Base-by-base conservation (phyloP, 2,797 vertebrate genomes). In the Myotis findleyi region DNA sequence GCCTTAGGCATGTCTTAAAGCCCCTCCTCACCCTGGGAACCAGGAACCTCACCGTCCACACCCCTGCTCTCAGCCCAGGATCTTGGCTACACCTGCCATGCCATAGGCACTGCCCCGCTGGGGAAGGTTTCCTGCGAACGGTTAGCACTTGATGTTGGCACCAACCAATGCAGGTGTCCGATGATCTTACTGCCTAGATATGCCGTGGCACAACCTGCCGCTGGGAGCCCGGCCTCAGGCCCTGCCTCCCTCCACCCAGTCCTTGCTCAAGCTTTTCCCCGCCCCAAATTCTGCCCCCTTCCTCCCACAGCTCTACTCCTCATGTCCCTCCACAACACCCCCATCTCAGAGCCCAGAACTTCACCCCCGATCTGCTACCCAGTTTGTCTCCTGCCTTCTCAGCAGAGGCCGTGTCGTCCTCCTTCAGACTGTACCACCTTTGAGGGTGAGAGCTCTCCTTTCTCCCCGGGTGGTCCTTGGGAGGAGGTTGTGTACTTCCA, bases 211-310 rank as follows among this genome's bases (percentile, higher is more conserved):
- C 83, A 47, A 38, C 38, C 33, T 71, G 30, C 49, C 18, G 2
- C 30, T 5, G 1, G 5, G 0, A 1, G 9, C n/a, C n/a, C 53
- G 21, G 5, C n/a, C 14, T 30, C n/a, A 66, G 55, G 66, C 27
- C 30, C 53, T 47, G 7, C 62, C 23, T 36, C 25, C 38, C 55
- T 62, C 75, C 20, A 6, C 20, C 14, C 36, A 77, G 51, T 71
- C 44, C 57, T 30, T 17, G 12, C 59, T 87, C 71, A 72, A 79
- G 36, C 64, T 27, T 68, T n/a, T 20, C 36, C n/a, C 20, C 16
- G 10, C 18, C 69, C 41, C 75, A 81, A n/a, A 30, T n/a, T 80
- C 73, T n/a, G 7, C 27, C 55, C 9, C 55, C 21, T 38, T 18
- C 25, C 4, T 23, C 53, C 9, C 30, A 17, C 30, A 79, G 23